These are phyloP conservation scores for Stomorhina lunata DNA, from an alignment of 2,888 invertebrate genomes.

Conservation along the genomic window DNA sequence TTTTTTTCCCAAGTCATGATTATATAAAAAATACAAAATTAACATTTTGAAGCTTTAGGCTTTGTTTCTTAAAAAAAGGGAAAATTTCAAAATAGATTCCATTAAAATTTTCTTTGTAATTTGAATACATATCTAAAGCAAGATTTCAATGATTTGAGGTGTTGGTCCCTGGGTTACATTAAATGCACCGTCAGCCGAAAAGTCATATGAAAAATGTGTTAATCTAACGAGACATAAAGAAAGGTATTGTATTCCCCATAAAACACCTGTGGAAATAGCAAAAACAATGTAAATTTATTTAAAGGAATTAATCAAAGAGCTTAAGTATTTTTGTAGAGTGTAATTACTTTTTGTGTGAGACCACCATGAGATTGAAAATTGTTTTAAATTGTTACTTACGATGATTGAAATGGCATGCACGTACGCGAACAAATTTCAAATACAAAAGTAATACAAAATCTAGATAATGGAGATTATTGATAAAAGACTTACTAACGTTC, in stretches of 20 bases:
- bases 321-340: conserved; percentile 8
- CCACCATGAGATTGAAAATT: too few relatives aligned
- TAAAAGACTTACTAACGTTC: too few relatives aligned
- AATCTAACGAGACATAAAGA: not conserved
- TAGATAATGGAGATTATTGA: too few relatives aligned
- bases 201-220: not conserved
- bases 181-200: not conserved
- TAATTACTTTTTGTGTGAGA: too few relatives aligned
- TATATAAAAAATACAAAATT: conserved; percentile 34
- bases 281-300: not conserved
- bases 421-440: too few relatives aligned
- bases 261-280: not conserved
- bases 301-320: not conserved
- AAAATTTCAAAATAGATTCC: conserved; percentile 34
- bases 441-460: too few relatives aligned
- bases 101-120: conserved; percentile 36
- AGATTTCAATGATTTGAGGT: not conserved
- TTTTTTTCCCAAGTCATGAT: conserved; percentile 20
- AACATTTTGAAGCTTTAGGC: conserved; percentile 46
- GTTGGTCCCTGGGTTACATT: not conserved
- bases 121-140: not conserved
- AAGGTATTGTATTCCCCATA: not conserved
- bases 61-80: conserved; percentile 35
- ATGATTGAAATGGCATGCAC: too few relatives aligned
- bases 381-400: too few relatives aligned